Evolutionary conservation across 2,888 invertebrate genomes (phyloP).

Genomic region (Protonemura montana): DNA sequence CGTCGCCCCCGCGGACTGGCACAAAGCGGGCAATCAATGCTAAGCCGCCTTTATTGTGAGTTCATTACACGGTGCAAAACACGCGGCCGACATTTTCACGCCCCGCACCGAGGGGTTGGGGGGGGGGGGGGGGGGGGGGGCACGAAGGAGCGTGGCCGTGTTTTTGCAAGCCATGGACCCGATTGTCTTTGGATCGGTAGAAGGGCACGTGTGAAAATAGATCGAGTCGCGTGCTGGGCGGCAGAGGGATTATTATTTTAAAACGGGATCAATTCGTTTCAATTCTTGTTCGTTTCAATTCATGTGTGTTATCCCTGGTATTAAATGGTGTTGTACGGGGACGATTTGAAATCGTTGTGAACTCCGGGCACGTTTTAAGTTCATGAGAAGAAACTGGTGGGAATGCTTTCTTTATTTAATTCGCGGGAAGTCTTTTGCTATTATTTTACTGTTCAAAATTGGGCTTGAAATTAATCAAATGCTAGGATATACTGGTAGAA

Average conservation of each 20-base stretch:
- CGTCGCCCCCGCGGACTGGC: not conserved
- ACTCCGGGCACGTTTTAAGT: not conserved
- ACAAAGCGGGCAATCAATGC: slow-evolving; percentile 44
- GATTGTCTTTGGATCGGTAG: not conserved
- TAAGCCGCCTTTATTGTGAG: slow-evolving; percentile 46
- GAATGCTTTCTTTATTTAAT: too few relatives aligned
- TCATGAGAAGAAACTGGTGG: too few relatives aligned
- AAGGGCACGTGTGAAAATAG: not conserved
- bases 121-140: not conserved
- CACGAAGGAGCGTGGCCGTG: not conserved
- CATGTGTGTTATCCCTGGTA: not conserved
- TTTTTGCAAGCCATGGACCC: not conserved
- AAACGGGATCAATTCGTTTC: not conserved
- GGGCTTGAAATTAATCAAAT: too few relatives aligned
- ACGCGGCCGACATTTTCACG: not conserved
- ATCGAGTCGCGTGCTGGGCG: not conserved
- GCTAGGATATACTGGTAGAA: too few relatives aligned
- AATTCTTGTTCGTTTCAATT: not conserved
- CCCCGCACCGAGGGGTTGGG: not conserved
- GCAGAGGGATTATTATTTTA: not conserved
- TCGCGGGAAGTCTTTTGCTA: too few relatives aligned
- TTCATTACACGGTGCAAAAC: slow-evolving; percentile 42
- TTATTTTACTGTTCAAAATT: too few relatives aligned
- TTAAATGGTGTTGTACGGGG: not conserved
- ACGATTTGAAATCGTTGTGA: not conserved